Base-by-base conservation (phyloP, 30 jellyfish, hydroid and myxozoan species). In the Nemopilema nomurai region DNA sequence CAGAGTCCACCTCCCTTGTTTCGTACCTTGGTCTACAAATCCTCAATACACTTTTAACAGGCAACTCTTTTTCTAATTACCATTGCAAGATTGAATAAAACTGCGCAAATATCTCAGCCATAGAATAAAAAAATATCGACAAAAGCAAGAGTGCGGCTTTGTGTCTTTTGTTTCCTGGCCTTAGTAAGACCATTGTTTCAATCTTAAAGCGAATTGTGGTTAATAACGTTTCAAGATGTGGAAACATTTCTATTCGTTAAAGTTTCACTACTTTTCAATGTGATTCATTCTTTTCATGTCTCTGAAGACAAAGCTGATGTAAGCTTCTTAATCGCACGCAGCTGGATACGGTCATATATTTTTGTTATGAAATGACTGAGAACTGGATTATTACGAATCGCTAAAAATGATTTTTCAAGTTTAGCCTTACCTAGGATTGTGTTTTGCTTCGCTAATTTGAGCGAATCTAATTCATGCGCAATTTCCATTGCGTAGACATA, bases 381-480 rank as follows among this genome's bases (percentile, higher is more conserved):
- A 41, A 41, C 57, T 41, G 57, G 57, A 41, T 41, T 41, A 41
- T 41, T 41, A 13, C 57, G 57, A 41, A 41, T 41, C 57, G 13
- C 57, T 41, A 41, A 41, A 41, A 41, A 13, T 41, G 57, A 41
- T 41, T 41, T 41, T 41, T 41, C 57, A 41, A 41, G 57, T 41
- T 41, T 41, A 41, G 57, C 57, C 57, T 41, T 41, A 41, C 57
- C 57, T 3, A 41, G 13, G 57, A 41, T 13, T 41, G 57, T 41
- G 57, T 41, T 41, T 41, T 41, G 57, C 57, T 13, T 30, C 51
- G 69, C 83, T 73, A 73, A 73, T 32, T 73, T 73, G 83, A 8
- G 49, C 65, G 68, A 73, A 73, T 73, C 83, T 41, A 73, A 73
- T 73, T 66, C 21, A 69, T 73, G 69, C 50, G 70, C 83, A 18